Evolutionary conservation across 2,888 invertebrate species (phyloP), one percentile per base, ranked within the genome.

Genomic region (Poecilus cupreus): DNA sequence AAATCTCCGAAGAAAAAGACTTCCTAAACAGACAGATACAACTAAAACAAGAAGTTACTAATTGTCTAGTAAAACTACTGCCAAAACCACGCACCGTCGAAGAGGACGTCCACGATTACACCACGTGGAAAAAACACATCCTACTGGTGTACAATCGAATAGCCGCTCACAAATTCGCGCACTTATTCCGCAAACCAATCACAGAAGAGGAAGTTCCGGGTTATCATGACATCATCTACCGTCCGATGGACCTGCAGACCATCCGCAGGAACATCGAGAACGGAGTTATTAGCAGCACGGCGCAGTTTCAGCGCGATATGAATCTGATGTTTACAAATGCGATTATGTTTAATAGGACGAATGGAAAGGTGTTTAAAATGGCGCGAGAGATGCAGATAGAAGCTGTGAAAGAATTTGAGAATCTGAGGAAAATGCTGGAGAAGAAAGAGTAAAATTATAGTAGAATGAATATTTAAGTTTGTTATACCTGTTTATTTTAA

Each of bases 321-420:
- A 91, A 97, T 88, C 90, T 97, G 6, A 98, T 98, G 97, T 94
- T 98, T 85, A 93, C 94, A 79, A 99, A 99, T 89, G 96, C 98
- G 0, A 92, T 97, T 22, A 96, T 98, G 94, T 97, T 96, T 89
- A 98, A 98, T 89, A 95, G 95, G 87, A 94, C 94, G 2, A 93
- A 95, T 84, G 96, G 96, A 83, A 92, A 94, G 83, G 95, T 97
- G 2, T 94, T 94, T 88, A 92, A 92, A 80, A 96, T 96, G 94
- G 96, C 98, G 0, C 90, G 91, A 82, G 94, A 96, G 82, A 96
- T 97, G 94, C 94, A 95, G 86, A 91, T 93, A 83, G 96, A 97
- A 89, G 92, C 93, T 82, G 88, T 94, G 83, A 91, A 91, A 77
- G 92, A 88, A 49, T 87, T 89, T 70, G 87, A 88, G 60, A 87